These are phyloP conservation scores for Timema podura DNA, from an alignment of 2,888 invertebrate species.

Conservation along the genomic window DNA sequence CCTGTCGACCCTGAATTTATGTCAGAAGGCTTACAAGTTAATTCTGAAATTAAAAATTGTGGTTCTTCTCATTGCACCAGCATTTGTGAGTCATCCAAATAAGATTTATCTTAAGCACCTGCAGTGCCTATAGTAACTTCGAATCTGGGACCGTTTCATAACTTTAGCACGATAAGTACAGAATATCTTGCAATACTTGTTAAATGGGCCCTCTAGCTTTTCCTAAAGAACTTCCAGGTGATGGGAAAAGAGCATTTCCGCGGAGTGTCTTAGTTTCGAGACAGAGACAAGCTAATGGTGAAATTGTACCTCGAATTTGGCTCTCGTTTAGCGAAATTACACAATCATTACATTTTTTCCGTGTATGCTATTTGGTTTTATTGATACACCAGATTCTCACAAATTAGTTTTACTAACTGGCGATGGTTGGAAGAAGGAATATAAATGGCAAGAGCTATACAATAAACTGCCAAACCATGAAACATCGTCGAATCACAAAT, in stretches of 20 bases:
- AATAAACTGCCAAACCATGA: no score
- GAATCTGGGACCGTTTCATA: background rate
- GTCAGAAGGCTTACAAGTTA: no score
- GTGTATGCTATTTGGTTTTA: background rate
- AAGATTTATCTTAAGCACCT: no score
- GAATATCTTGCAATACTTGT: slow-evolving; percentile 1
- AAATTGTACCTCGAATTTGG: slow-evolving; percentile 1
- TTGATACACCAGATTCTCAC: no score
- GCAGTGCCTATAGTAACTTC: no score
- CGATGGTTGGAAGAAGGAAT: no score
- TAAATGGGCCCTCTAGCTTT: background rate
- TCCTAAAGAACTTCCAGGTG: background rate
- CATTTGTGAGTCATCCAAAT: no score
- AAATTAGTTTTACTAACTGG: background rate
- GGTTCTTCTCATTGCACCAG: no score
- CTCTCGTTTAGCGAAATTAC: background rate
- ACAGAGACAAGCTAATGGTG: slow-evolving; percentile 1
- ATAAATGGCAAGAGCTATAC: no score
- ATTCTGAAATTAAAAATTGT: no score
- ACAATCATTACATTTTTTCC: background rate
- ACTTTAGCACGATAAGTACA: background rate
- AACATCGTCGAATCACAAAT: no score
- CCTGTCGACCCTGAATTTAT: no score
- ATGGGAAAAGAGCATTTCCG: slow-evolving; percentile 2
- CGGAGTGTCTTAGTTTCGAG: slow-evolving; percentile 8